phyloP scores from a whole-genome alignment of 2,113 vertebrate species.

The Entelurus aequoreus region DNA sequence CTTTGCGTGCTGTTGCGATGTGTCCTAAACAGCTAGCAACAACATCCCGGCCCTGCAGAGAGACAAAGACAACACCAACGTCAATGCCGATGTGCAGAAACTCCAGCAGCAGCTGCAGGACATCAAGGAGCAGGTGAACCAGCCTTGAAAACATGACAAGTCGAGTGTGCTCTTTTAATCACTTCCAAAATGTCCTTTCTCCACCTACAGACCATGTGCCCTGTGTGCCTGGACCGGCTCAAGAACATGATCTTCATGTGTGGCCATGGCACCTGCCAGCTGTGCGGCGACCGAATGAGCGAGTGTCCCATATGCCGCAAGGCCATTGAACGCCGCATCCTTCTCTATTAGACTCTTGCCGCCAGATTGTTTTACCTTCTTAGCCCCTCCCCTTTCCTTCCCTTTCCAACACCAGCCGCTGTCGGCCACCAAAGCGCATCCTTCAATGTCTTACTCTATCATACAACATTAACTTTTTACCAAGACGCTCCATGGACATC shows the following conservation, averaged over 20 bases:
- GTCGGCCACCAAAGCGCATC: constrained; percentile 34
- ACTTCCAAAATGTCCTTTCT: neutral
- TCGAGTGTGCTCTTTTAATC: neutral
- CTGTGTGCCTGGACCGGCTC: constrained; percentile 96
- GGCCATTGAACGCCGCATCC: constrained; percentile 94
- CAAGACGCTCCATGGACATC: constrained; percentile 4
- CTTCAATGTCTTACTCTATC: constrained; percentile 47
- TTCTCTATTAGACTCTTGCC: constrained; percentile 81
- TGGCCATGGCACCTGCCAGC: constrained; percentile 95
- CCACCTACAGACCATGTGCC: constrained; percentile 90
- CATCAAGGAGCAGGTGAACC: constrained; percentile 93
- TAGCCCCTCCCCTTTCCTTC: neutral
- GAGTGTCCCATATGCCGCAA: constrained; percentile 99
- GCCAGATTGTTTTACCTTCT: neutral
- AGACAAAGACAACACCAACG: constrained; percentile 98
- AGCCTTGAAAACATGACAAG: too few species aligned
- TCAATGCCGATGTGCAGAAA: constrained; percentile 97
- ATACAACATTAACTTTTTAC: constrained; percentile 16
- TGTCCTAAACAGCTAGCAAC: constrained; percentile 79
- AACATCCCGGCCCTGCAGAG: constrained; percentile 94
- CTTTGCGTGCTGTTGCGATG: constrained; percentile 3
- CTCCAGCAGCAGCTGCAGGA: constrained; percentile 97
- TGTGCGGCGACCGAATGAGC: constrained; percentile 98
- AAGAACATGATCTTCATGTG: constrained; percentile 99
- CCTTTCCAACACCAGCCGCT: constrained; percentile 46